A percentile compares a stretch with the other conserved stretches of the same genome.
These are phyloP conservation scores for Drosophila demipolita DNA, from an alignment of 2,888 invertebrate species.

Conservation along the genomic window DNA sequence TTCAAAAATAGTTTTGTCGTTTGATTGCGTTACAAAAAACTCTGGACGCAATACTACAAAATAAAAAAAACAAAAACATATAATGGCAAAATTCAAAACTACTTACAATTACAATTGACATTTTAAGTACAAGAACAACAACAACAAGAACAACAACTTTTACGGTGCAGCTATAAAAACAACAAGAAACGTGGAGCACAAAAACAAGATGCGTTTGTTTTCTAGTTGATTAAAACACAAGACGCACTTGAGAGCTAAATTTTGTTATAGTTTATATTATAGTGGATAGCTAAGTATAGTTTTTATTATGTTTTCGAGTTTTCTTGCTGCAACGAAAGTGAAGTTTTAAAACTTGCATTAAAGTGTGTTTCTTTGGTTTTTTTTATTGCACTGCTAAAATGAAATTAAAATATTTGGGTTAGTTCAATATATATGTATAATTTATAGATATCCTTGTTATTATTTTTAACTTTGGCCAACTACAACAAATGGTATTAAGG, in stretches of 20 bases:
- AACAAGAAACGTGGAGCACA: slow-evolving; percentile 32
- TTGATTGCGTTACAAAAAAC: slow-evolving; percentile 39
- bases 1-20: slow-evolving; percentile 55
- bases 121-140: slow-evolving; percentile 32
- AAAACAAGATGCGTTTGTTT: slow-evolving; percentile 38
- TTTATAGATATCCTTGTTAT: slow-evolving; percentile 10
- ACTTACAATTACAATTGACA: slow-evolving; percentile 58
- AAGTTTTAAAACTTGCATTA: slow-evolving; percentile 45
- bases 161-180: slow-evolving; percentile 49
- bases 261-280: slow-evolving; percentile 11
- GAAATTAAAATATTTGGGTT: slow-evolving; percentile 54
- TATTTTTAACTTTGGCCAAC: slow-evolving; percentile 26
- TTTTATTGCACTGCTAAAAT: slow-evolving; percentile 56
- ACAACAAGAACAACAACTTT: slow-evolving; percentile 34
- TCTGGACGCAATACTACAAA: slow-evolving; percentile 17
- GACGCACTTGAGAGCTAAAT: slow-evolving; percentile 21
- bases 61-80: slow-evolving; percentile 5
- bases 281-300: slow-evolving; percentile 27
- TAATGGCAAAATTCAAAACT: slow-evolving; percentile 54
- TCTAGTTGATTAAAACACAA: slow-evolving; percentile 37
- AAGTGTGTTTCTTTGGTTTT: slow-evolving; percentile 25
- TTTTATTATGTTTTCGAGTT: slow-evolving; percentile 34
- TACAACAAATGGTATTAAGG: slow-evolving; percentile 34
- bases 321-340: slow-evolving; percentile 64
- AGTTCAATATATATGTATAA: slow-evolving; percentile 26